Evolutionary conservation across 2,888 invertebrate species (phyloP), one percentile per base, ranked within the genome.

Genomic region (Magallana nippona): DNA sequence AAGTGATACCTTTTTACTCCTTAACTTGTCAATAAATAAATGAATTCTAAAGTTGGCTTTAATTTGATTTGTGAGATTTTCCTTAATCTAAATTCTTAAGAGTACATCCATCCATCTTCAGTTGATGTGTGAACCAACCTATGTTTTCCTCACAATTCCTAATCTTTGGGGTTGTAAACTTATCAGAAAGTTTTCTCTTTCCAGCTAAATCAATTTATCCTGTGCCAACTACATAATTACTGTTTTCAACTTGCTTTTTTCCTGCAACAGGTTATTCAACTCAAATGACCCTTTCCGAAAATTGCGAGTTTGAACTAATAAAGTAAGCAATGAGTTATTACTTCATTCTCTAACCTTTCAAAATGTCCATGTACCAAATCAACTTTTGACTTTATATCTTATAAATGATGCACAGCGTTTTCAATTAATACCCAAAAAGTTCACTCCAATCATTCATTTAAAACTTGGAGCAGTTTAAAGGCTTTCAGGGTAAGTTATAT

Each of bases 321-420:
- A 71, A 71, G 71, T 71, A 71, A 71, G 27, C 22, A 22, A 32
- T 71, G 71, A 71, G 15, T 71, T 71, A 71, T 71, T 71, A 22
- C 71, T 32, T 32, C 71, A 71, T 13, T 32, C 15, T 71, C 22
- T 32, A 71, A 19, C 27, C 27, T 11, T 27, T 22, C 44, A 44
- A 13, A 71, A 71, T 71, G 71, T 32, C 71, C 71, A 71, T 71
- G 71, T 71, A 71, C 71, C 71, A 71, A 71, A 27, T 32, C 71
- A 71, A 71, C 71, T 71, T 27, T 32, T 27, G 27, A 71, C 60
- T 60, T 60, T 60, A 60, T 60, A 60, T 71, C 71, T 71, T 71
- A 71, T 71, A 71, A 71, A 71, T 71, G 71, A 71, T 71, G 71
- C 71, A 71, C 71, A 71, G 71, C 71, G 32, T 71, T 63, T 63